Conservation (phyloP, 2,797 vertebrate genomes). For the Sebastes elongatus region DNA sequence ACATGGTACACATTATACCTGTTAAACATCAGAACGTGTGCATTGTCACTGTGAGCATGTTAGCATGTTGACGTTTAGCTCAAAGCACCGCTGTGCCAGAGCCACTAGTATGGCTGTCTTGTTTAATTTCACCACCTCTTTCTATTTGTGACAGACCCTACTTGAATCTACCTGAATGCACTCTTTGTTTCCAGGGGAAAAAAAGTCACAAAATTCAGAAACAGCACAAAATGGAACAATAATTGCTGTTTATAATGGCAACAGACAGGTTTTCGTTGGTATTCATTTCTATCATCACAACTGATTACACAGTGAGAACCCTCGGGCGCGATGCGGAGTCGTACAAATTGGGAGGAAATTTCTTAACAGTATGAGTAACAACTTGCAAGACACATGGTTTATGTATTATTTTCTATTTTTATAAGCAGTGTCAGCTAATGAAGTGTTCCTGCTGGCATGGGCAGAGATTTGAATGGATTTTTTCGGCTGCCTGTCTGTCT, state of each 20-base stretch:
- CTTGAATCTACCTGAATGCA: not conserved
- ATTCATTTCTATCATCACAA: conserved; percentile 32
- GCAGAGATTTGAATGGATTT: conserved; percentile 36
- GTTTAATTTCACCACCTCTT: not conserved
- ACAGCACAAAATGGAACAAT: not conserved
- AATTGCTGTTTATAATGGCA: conserved; percentile 33
- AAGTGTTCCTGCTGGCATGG: conserved; percentile 51
- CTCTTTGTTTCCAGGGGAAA: not conserved
- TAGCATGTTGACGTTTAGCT: not conserved
- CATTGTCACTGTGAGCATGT: not conserved
- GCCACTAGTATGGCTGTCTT: not conserved
- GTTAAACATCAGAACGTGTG: not conserved
- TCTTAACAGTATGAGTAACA: conserved; percentile 42
- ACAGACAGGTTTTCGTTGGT: conserved; percentile 25
- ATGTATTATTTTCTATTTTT: conserved; percentile 61
- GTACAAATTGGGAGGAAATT: conserved; percentile 39
- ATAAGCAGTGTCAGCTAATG: conserved; percentile 53
- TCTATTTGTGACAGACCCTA: not conserved
- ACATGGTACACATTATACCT: not conserved
- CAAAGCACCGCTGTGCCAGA: not conserved
- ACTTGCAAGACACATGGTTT: conserved; percentile 51
- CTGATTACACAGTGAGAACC: conserved; percentile 33
- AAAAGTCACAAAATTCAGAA: not conserved
- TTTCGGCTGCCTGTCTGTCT: conserved; percentile 15
- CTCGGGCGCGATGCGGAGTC: conserved; percentile 16